A percentile compares a stretch with the other conserved stretches of the same genome.
phyloP scores from a whole-genome alignment of 2,888 invertebrate genomes.

The Leistus spinibarbis region DNA sequence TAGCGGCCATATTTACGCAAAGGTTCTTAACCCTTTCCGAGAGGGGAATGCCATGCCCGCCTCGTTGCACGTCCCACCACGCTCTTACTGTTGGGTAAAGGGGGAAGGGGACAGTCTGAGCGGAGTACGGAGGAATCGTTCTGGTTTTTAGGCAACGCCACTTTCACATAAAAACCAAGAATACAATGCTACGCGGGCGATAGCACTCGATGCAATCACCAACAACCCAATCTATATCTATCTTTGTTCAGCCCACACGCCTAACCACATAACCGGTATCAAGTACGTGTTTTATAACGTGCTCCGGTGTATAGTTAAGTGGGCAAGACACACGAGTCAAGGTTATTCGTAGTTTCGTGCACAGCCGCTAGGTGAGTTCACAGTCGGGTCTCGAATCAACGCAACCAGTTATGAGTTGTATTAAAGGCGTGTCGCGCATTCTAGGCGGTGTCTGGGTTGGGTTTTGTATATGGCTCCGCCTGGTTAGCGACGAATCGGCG shows the following conservation, averaged over 20 bases:
- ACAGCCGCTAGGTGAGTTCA: constrained; percentile 50
- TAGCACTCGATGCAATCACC: neutral
- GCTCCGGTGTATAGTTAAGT: constrained; percentile 6
- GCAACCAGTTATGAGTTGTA: constrained; percentile 44
- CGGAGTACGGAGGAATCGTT: constrained; percentile 6
- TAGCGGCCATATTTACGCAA: constrained; percentile 38
- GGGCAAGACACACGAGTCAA: constrained; percentile 51
- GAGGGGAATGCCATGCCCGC: constrained; percentile 25
- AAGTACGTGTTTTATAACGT: neutral
- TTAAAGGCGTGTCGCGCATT: constrained; percentile 38
- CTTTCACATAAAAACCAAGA: constrained; percentile 25
- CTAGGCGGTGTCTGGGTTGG: constrained; percentile 48
- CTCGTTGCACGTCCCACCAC: neutral
- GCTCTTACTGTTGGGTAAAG: neutral
- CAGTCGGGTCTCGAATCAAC: constrained; percentile 46
- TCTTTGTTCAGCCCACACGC: neutral
- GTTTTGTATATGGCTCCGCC: constrained; percentile 45
- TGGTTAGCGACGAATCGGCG: constrained; percentile 51
- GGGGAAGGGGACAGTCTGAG: constrained; percentile 1
- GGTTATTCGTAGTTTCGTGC: constrained; percentile 54
- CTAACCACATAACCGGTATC: neutral
- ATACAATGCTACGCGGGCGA: constrained; percentile 10
- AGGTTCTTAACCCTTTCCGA: constrained; percentile 39
- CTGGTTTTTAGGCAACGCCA: constrained; percentile 29
- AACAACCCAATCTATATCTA: neutral